Conservation (phyloP, 23 tunicate species). For the Oikopleura vanhoeffeni region DNA sequence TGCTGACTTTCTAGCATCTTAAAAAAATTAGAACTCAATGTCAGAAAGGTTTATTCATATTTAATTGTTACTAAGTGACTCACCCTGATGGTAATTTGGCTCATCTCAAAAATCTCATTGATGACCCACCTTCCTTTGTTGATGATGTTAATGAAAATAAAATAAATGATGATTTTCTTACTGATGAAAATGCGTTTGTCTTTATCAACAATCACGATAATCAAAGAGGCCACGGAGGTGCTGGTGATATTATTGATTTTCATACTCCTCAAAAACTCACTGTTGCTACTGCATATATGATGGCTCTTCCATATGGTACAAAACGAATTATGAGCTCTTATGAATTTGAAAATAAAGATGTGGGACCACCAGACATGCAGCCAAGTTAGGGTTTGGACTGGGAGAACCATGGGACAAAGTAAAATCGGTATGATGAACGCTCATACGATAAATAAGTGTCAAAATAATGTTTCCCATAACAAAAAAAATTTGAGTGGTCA, state of each 20-base stretch:
- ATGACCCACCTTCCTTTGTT: not conserved
- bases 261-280: not conserved
- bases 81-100: not conserved
- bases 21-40: too few relatives aligned
- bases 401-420: too few relatives aligned
- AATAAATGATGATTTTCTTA: constrained; percentile 16
- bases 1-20: too few relatives aligned
- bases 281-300: constrained; percentile 17
- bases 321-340: constrained; percentile 23
- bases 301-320: constrained; percentile 16
- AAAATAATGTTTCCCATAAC: too few relatives aligned
- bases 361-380: constrained; percentile 64
- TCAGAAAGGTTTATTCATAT: too few relatives aligned
- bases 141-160: too few relatives aligned
- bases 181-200: constrained; percentile 21
- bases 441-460: too few relatives aligned
- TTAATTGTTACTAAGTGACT: constrained; percentile 2
- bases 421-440: too few relatives aligned
- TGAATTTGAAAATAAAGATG: constrained; percentile 28
- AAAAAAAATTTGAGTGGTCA: too few relatives aligned
- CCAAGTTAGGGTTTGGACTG: too few relatives aligned
- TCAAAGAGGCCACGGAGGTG: constrained; percentile 29
- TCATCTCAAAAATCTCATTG: not conserved
- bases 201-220: constrained; percentile 24
- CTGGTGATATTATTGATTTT: constrained; percentile 16